Percentiles rank a stretch among this genome's conserved stretches.
Conservation (phyloP, 2,113 vertebrate genomes). For the Calonectris borealis region DNA sequence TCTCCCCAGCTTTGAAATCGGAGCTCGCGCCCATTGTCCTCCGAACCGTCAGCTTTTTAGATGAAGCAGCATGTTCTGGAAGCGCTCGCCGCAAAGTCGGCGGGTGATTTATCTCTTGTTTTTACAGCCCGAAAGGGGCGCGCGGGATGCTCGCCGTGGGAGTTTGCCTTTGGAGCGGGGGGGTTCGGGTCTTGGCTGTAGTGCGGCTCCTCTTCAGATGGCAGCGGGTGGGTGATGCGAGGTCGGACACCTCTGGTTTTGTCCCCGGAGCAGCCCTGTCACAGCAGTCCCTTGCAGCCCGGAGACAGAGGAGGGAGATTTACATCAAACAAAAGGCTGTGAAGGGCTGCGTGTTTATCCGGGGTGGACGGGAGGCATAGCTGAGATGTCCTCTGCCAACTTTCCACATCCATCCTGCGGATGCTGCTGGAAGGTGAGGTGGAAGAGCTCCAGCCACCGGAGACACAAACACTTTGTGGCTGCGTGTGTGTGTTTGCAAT, state of each 20-base stretch:
- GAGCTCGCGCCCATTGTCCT: background rate
- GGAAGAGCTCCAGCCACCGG: conserved; percentile 28
- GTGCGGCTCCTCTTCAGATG: fast-evolving
- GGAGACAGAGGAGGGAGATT: conserved; percentile 9
- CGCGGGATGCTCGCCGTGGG: background rate
- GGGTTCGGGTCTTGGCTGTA: background rate
- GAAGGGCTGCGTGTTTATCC: conserved; percentile 13
- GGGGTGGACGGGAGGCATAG: background rate
- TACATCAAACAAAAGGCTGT: conserved; percentile 53
- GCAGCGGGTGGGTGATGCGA: background rate
- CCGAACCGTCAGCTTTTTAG: background rate
- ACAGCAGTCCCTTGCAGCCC: conserved; percentile 10
- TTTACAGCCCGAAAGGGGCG: background rate
- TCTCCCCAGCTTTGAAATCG: conserved; percentile 18
- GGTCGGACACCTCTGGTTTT: background rate
- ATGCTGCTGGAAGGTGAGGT: conserved; percentile 46
- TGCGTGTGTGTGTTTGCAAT: conserved; percentile 30
- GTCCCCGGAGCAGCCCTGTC: background rate
- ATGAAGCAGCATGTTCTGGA: conserved; percentile 50
- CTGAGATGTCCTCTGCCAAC: conserved; percentile 17
- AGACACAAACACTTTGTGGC: conserved; percentile 20
- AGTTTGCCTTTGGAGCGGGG: background rate
- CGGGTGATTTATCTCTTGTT: conserved; percentile 14
- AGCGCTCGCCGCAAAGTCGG: background rate
- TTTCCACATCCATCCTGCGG: conserved; percentile 52